Percentiles rank a stretch among this genome's conserved stretches.
Evolutionary conservation across 2,797 vertebrate genomes (phyloP).

Genomic region (Rousettus madagascariensis): DNA sequence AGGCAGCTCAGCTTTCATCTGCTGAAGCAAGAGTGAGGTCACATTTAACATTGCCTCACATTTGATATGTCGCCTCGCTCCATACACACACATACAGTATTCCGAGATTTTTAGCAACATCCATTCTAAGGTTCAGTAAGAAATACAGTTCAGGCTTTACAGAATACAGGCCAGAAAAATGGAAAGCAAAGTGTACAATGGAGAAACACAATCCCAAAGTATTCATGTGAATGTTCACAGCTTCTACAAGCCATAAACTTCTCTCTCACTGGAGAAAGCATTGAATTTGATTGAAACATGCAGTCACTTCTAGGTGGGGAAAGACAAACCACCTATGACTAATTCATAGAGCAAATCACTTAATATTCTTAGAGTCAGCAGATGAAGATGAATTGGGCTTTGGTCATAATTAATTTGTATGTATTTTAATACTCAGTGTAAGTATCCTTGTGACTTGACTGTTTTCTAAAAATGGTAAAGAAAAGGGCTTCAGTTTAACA

Average conservation of each 20-base stretch:
- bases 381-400: not conserved
- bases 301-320: not conserved
- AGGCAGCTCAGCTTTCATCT: not conserved
- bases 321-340: not conserved
- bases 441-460: not conserved
- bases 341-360: not conserved
- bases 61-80: not conserved
- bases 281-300: not conserved
- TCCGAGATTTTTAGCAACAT: not conserved
- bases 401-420: not conserved
- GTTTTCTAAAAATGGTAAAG: not conserved
- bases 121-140: not conserved
- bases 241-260: not conserved
- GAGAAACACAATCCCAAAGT: not conserved
- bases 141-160: not conserved
- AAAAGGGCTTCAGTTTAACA: not conserved
- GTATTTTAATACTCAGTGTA: not conserved
- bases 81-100: accelerated
- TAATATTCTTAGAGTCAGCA: not conserved
- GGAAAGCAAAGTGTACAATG: not conserved
- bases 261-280: not conserved
- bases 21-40: not conserved
- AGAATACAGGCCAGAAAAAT: not conserved
- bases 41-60: not conserved
- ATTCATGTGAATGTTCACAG: not conserved